A percentile compares a stretch with the other conserved stretches of the same genome.
Conservation (phyloP, 2,888 invertebrate genomes). For the Rhamnusium bicolor region DNA sequence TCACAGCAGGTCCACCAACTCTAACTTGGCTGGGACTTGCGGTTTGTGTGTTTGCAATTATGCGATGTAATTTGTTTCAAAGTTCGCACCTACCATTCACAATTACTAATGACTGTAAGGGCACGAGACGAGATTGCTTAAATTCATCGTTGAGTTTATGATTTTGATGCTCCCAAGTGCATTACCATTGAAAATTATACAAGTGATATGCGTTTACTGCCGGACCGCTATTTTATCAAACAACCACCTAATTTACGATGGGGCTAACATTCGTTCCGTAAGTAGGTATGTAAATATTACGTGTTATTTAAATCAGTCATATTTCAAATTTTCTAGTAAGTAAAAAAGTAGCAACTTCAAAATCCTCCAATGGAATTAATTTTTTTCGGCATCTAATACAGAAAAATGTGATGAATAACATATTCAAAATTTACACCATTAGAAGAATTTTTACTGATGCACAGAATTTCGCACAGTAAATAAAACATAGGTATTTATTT, state of each 20-base stretch:
- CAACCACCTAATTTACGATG: not conserved
- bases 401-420: no score
- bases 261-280: not conserved
- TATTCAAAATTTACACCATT: no score
- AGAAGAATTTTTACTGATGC: no score
- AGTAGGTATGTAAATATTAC: not conserved
- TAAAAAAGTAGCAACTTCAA: no score
- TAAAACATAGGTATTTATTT: no score
- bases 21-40: conserved; percentile 43
- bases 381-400: no score
- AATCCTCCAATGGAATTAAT: no score
- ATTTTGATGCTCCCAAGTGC: conserved; percentile 12
- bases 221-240: not conserved
- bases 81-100: conserved; percentile 44
- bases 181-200: conserved; percentile 10
- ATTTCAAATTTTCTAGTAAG: no score
- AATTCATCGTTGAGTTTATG: conserved; percentile 23
- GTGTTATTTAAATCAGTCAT: no score
- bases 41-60: conserved; percentile 48
- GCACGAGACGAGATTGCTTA: conserved; percentile 1
- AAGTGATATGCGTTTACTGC: not conserved
- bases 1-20: conserved; percentile 23
- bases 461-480: no score
- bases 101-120: conserved; percentile 26
- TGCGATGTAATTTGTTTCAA: conserved; percentile 41